These are phyloP conservation scores for Pinna nobilis DNA, from an alignment of 1,140 invertebrate species.

Conservation along the genomic window DNA sequence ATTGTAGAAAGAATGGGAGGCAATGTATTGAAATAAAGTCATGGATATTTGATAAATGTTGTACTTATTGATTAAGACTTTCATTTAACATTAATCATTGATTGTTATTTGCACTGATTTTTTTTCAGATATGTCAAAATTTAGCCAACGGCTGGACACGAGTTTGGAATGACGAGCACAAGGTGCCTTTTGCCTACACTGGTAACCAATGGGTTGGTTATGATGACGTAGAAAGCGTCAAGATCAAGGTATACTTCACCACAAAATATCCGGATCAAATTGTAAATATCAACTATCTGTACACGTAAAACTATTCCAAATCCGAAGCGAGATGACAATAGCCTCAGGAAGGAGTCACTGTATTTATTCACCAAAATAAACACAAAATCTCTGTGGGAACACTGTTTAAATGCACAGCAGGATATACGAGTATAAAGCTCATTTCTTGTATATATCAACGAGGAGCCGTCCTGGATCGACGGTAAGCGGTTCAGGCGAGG, in stretches of 20 bases:
- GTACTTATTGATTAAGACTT: neutral
- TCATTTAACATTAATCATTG: neutral
- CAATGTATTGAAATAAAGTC: no score
- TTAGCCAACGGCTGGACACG: conserved; percentile 4
- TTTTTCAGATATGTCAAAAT: conserved; percentile 17
- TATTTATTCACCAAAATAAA: no score
- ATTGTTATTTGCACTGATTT: neutral
- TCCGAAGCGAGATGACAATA: no score
- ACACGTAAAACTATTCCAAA: no score
- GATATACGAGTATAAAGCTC: no score
- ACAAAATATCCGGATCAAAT: no score
- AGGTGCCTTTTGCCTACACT: conserved; percentile 3
- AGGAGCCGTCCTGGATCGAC: neutral
- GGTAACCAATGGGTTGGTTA: conserved; percentile 93
- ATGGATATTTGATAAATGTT: no score
- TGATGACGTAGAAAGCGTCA: conserved; percentile 86
- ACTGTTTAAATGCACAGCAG: no score
- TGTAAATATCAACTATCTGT: no score
- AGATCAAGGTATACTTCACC: conserved; percentile 82
- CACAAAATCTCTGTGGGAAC: no score
- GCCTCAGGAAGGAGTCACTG: no score
- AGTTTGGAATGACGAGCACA: conserved; percentile 1
- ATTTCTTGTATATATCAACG: neutral
- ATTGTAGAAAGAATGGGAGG: no score
- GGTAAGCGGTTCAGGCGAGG: neutral